phyloP scores from a whole-genome alignment of 2,113 vertebrate species.

The Istiophorus platypterus region DNA sequence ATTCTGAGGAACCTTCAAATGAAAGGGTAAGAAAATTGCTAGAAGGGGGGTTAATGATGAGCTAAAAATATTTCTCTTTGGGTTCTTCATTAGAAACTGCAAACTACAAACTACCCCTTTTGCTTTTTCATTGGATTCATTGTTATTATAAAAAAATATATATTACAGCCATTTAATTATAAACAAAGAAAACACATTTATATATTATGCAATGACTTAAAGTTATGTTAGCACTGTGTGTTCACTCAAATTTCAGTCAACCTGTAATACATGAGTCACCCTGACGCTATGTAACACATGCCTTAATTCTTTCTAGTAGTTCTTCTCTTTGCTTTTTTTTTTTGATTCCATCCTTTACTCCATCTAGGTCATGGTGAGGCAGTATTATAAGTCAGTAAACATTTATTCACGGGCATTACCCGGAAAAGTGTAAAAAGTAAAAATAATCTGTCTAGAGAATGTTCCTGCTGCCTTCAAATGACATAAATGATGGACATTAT shows the following conservation, averaged over 20 bases:
- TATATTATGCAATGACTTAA: neutral
- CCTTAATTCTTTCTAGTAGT: neutral
- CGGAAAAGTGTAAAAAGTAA: conserved; percentile 12
- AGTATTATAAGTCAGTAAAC: conserved; percentile 3
- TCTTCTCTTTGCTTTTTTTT: neutral
- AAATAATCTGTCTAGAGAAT: conserved; percentile 21
- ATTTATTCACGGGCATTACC: conserved; percentile 1
- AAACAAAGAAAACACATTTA: neutral
- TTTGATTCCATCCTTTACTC: conserved; percentile 6
- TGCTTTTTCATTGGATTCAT: neutral
- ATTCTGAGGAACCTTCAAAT: no score
- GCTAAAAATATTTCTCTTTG: no score
- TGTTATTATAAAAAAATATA: neutral
- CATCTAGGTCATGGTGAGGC: neutral
- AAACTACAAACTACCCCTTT: neutral
- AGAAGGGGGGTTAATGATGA: neutral
- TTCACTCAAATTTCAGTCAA: neutral
- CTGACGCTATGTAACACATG: neutral
- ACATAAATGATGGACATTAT: conserved; percentile 44
- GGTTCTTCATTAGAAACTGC: neutral
- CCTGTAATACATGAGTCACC: neutral
- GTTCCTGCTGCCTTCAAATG: neutral
- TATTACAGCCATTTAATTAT: no score
- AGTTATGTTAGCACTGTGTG: neutral
- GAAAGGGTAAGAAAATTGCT: no score